Evolutionary conservation across 2,888 invertebrate species (phyloP).

Genomic region (Leptura quadrifasciata): DNA sequence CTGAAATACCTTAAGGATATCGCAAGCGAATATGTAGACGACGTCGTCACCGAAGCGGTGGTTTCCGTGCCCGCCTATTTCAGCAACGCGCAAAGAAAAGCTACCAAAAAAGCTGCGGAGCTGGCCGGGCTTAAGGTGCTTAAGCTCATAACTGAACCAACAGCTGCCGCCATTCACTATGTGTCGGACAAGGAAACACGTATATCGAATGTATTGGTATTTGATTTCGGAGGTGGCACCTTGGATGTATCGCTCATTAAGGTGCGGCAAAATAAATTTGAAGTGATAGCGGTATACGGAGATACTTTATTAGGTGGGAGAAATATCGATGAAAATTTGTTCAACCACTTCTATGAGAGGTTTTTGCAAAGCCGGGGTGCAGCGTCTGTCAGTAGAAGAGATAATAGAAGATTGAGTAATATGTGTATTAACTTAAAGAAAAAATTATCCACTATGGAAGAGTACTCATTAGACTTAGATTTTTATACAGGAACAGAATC

Average conservation of each 20-base stretch:
- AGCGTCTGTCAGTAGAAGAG: conserved; percentile 10
- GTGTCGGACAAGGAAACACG: conserved; percentile 6
- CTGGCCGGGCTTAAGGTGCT: conserved; percentile 53
- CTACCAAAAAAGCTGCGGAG: conserved; percentile 52
- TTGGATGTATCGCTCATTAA: conserved; percentile 60
- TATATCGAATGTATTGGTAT: conserved; percentile 43
- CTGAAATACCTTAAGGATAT: conserved; percentile 48
- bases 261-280: conserved; percentile 46
- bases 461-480: neutral
- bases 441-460: conserved; percentile 39
- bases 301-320: conserved; percentile 52
- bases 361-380: neutral
- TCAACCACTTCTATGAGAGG: conserved; percentile 43
- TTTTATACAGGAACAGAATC: neutral
- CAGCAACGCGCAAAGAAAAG: conserved; percentile 54
- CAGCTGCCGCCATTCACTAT: conserved; percentile 27
- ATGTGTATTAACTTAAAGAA: conserved; percentile 44
- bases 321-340: conserved; percentile 50
- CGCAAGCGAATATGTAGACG: conserved; percentile 45
- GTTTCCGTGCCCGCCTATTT: conserved; percentile 55
- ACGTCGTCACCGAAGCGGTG: conserved; percentile 50
- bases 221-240: conserved; percentile 63
- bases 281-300: conserved; percentile 50
- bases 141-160: conserved; percentile 37
- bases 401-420: conserved; percentile 34